These are phyloP conservation scores for Flabesymbios commensalis DNA, from an alignment of 2,888 invertebrate species.

Conservation along the genomic window DNA sequence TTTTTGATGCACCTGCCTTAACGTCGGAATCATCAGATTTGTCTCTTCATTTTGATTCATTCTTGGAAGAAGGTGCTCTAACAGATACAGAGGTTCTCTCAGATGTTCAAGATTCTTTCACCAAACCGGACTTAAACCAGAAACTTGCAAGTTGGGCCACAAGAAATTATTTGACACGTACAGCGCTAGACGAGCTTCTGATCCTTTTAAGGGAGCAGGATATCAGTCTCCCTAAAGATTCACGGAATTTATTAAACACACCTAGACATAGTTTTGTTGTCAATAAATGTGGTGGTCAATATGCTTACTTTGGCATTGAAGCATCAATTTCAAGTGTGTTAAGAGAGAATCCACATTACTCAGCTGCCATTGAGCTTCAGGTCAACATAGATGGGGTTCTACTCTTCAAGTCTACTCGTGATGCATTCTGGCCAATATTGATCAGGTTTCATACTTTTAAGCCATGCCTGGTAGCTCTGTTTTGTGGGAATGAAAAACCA, in stretches of 20 bases:
- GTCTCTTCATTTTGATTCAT: neutral
- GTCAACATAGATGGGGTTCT: conserved; percentile 20
- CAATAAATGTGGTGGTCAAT: conserved; percentile 11
- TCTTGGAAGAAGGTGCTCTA: neutral
- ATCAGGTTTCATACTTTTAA: neutral
- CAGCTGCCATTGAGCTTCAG: neutral
- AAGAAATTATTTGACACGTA: neutral
- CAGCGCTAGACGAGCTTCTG: conserved; percentile 4
- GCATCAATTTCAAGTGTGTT: neutral
- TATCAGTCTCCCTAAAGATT: conserved; percentile 12
- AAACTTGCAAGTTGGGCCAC: neutral
- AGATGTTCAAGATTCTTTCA: neutral
- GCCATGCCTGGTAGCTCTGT: conserved; percentile 4
- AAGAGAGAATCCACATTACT: neutral
- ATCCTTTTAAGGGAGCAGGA: neutral
- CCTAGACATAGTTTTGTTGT: neutral
- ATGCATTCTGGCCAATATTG: conserved; percentile 17
- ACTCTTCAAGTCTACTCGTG: conserved; percentile 18
- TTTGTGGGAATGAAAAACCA: conserved; percentile 3
- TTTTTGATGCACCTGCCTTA: neutral
- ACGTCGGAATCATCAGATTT: neutral
- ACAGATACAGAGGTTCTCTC: neutral
- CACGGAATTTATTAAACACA: conserved; percentile 4
- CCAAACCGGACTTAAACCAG: neutral
- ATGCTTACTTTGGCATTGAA: conserved; percentile 11